phyloP scores from a whole-genome alignment of 2,797 vertebrate species.

The Neomorphus geoffroyi region DNA sequence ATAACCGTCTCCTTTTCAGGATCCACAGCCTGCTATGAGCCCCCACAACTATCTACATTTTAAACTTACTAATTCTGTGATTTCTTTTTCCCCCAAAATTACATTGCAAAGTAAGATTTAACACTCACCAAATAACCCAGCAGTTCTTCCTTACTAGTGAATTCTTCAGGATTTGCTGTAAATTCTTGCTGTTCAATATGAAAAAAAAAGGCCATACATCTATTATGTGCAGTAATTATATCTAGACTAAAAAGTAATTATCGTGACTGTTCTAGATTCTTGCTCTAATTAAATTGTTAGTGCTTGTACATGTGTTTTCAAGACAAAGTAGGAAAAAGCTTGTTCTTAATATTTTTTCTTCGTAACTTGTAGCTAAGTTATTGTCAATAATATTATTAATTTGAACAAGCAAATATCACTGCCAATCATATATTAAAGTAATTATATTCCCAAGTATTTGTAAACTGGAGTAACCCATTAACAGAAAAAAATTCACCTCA shows the following conservation, averaged over 20 bases:
- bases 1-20: too few species aligned
- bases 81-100: neutral
- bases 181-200: neutral
- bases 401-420: neutral
- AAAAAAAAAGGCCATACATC: neutral
- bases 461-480: neutral
- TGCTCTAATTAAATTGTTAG: neutral
- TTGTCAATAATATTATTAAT: neutral
- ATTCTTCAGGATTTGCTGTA: constrained; percentile 27
- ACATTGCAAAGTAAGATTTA: neutral
- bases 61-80: neutral
- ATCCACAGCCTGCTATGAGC: too few species aligned
- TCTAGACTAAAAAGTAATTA: neutral
- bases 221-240: neutral
- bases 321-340: neutral
- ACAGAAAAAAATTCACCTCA: constrained; percentile 19
- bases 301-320: neutral
- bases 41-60: too few species aligned
- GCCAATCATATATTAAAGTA: neutral
- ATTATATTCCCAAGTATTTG: neutral
- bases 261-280: neutral
- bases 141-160: constrained; percentile 41
- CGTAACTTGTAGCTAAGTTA: neutral
- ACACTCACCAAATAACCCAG: constrained; percentile 49
- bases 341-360: neutral